Conservation (phyloP, 92 coral and sea anemone species). For the Pocillopora meandrina region DNA sequence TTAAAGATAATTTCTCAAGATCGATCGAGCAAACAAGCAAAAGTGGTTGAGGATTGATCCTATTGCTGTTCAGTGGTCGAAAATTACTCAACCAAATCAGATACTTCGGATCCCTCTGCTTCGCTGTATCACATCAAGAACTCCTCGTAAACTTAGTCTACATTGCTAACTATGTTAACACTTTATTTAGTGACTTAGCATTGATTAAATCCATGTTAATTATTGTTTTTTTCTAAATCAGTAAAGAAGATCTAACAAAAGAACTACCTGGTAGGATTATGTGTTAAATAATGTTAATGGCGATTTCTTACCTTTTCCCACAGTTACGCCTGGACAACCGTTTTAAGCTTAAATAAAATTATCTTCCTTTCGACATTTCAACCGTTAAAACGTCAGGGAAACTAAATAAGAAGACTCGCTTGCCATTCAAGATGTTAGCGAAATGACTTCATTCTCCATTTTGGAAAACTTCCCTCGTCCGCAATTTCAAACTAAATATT, state of each 20-base stretch:
- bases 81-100: background rate
- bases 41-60: background rate
- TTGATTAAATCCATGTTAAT: background rate
- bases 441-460: slow-evolving; percentile 23
- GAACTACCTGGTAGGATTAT: background rate
- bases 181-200: too few relatives aligned
- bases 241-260: background rate
- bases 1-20: background rate
- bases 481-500: slow-evolving; percentile 16
- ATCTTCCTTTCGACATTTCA: background rate
- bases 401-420: background rate
- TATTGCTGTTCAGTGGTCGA: background rate
- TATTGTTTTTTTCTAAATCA: background rate
- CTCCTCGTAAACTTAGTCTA: background rate
- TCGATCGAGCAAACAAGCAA: background rate
- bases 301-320: slow-evolving; percentile 3
- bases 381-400: background rate
- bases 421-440: background rate
- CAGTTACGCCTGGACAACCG: background rate
- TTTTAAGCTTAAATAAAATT: background rate
- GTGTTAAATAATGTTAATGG: background rate
- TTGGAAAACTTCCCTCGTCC: background rate
- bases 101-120: background rate
- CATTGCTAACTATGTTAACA: background rate
- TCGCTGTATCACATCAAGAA: background rate